These are phyloP conservation scores for Chloroceryle aenea DNA, from an alignment of 2,113 vertebrate genomes.

Conservation along the genomic window DNA sequence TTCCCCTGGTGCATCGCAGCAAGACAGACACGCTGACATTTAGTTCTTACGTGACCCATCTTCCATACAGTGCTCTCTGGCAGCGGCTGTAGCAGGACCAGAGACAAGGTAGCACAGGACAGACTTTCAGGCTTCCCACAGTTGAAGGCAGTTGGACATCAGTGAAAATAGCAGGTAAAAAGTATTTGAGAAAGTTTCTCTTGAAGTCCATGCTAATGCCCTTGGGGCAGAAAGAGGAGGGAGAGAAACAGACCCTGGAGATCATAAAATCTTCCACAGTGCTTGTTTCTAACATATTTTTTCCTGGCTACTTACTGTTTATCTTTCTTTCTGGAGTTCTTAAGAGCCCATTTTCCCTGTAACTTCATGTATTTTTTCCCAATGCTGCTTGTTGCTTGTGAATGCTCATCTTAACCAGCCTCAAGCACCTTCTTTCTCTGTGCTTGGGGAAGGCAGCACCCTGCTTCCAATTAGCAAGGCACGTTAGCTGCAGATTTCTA, in stretches of 20 bases:
- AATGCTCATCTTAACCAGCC: not conserved
- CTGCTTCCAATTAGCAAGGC: conserved; percentile 27
- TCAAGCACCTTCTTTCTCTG: not conserved
- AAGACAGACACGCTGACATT: not conserved
- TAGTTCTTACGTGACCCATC: not conserved
- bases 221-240: not conserved
- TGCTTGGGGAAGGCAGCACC: not conserved
- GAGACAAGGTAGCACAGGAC: not conserved
- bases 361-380: not conserved
- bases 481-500: not conserved
- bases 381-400: not conserved
- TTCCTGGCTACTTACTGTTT: not conserved
- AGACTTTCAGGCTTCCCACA: not conserved
- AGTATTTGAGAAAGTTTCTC: not conserved
- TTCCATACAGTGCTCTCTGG: not conserved
- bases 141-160: not conserved
- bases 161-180: not conserved
- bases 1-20: not conserved
- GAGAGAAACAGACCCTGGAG: not conserved
- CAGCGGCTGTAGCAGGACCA: not conserved
- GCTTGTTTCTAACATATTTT: not conserved
- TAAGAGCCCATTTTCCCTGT: not conserved
- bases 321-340: not conserved
- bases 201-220: not conserved
- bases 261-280: not conserved